phyloP scores from a whole-genome alignment of 1,140 invertebrate genomes.

The Heterodera schachtii region DNA sequence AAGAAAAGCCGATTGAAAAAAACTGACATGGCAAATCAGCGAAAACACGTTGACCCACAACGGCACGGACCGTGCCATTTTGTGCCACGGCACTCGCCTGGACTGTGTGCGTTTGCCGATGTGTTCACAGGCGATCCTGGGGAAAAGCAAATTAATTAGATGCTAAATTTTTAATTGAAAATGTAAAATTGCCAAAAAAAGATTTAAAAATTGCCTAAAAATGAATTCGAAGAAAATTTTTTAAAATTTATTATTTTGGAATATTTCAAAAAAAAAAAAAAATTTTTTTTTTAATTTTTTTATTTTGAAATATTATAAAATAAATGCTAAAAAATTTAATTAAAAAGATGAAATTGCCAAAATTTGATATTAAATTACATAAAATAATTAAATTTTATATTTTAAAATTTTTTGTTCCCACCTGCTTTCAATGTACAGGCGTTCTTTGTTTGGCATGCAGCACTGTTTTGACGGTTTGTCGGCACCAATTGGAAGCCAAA shows the following conservation, averaged over 20 bases:
- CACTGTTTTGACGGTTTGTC: slow-evolving; percentile 64
- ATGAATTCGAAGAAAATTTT: too few species aligned
- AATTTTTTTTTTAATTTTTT: too few species aligned
- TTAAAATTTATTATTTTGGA: too few species aligned
- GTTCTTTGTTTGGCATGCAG: slow-evolving; percentile 58
- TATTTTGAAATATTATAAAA: too few species aligned
- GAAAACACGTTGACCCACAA: slow-evolving; percentile 61
- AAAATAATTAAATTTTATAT: too few species aligned
- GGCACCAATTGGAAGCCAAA: slow-evolving; percentile 63
- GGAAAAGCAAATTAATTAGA: slow-evolving; percentile 19
- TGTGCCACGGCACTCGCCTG: slow-evolving; percentile 51
- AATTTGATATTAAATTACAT: too few species aligned
- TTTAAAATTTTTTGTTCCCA: slow-evolving; percentile 8
- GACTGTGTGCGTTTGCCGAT: slow-evolving; percentile 61
- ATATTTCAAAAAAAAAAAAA: too few species aligned
- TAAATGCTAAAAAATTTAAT: too few species aligned
- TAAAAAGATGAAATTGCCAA: too few species aligned
- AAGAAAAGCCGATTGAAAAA: too few species aligned
- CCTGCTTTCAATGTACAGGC: slow-evolving; percentile 62
- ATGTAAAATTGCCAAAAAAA: slow-evolving; percentile 20
- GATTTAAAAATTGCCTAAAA: too few species aligned
- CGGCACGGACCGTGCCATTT: slow-evolving; percentile 51
- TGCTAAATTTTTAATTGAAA: background rate
- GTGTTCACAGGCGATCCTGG: slow-evolving; percentile 63
- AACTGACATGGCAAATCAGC: slow-evolving; percentile 52